These are phyloP conservation scores for Pararge aegeria DNA, from an alignment of 1,140 invertebrate genomes.

Conservation along the genomic window DNA sequence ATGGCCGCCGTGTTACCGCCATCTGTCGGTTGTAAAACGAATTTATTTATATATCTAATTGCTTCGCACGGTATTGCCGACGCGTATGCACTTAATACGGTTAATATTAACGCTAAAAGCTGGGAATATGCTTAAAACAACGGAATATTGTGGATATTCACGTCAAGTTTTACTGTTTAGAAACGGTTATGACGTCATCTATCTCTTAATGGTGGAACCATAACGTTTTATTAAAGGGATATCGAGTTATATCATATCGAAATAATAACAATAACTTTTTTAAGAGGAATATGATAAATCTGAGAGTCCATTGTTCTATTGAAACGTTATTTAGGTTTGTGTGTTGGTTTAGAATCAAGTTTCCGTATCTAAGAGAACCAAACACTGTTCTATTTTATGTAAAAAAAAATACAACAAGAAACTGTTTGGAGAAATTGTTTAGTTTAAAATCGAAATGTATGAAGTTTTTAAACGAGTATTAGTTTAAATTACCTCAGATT, in stretches of 20 bases:
- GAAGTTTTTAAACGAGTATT: too few species aligned
- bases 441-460: too few species aligned
- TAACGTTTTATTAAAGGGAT: conserved; percentile 28
- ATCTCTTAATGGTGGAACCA: conserved; percentile 29
- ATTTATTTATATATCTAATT: conserved; percentile 76
- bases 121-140: conserved; percentile 51
- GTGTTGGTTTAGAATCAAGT: too few species aligned
- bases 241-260: conserved; percentile 1
- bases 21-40: conserved; percentile 68
- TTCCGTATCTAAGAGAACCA: too few species aligned
- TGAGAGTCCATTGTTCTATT: too few species aligned
- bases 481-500: too few species aligned
- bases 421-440: too few species aligned
- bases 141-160: conserved; percentile 30
- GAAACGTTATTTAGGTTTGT: too few species aligned
- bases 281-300: too few species aligned
- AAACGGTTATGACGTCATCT: conserved; percentile 36
- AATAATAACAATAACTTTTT: too few species aligned
- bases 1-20: conserved; percentile 59
- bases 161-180: conserved; percentile 41
- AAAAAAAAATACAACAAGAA: too few species aligned
- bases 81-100: conserved; percentile 66
- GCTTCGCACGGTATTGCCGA: conserved; percentile 51
- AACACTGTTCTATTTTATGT: too few species aligned
- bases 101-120: conserved; percentile 63